Evolutionary conservation across 2,888 invertebrate genomes (phyloP), one percentile per base, ranked within the genome.

Genomic region (Pammene fasciana): DNA sequence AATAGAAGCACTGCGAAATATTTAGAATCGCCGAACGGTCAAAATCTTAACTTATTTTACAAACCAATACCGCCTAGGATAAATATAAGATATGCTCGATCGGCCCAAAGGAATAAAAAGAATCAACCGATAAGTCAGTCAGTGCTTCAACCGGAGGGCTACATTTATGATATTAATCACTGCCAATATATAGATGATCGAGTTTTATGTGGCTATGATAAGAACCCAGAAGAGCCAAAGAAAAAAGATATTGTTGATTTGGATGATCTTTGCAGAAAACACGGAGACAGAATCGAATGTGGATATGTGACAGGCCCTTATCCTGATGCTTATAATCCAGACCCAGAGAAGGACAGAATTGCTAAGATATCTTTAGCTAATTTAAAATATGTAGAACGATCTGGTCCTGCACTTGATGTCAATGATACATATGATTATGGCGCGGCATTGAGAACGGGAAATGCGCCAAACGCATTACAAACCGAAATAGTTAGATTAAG

Each of bases 111-210:
- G 4, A 26, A 26, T 0, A 46, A 7, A 6, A 34, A 48, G 14
- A 36, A n/a, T 8, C 9, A 14, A n/a, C 59, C 34, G 11, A 7
- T 10, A n/a, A 52, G 41, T 6, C 14, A 52, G 18, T 52, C 62
- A 18, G 36, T 8, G 10, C 62, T 62, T 18, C 62, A 62, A n/a
- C 62, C 62, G 1, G 62, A 62, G 18, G 62, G 62, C 18, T 62
- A 62, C 18, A 7, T 62, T 41, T 62, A 62, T 52, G 48, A 62
- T 18, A 16, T 62, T 50, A 62, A 52, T 62, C 16, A 26, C 10
- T 62, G 62, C 7, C 52, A 38, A 52, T 62, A 62, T 18, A n/a
- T 62, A 50, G 62, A 62, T 41, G 50, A 62, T 38, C 62, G 62
- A 11, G 50, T 62, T 52, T 5, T 62, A 2, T 62, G 62, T 26